Base-by-base conservation (phyloP, 2,113 vertebrate species). In the Hyperoodon ampullatus region DNA sequence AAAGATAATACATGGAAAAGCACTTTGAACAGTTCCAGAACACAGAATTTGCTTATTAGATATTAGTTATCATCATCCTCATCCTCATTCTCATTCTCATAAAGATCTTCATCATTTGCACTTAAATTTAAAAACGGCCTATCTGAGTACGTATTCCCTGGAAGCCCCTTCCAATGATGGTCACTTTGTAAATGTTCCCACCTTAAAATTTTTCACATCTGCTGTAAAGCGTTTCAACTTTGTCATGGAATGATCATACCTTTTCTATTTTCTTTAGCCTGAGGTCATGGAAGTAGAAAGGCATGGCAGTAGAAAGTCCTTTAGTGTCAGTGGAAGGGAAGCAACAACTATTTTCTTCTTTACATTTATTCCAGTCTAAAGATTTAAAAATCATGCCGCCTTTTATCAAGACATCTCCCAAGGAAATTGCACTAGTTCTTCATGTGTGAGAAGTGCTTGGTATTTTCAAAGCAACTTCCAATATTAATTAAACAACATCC, bases 391-490 rank as follows among this genome's bases (percentile, higher is more conserved):
- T 28, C 33, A 50, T 44, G 4, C 58, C 90, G 35, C 63, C 55
- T 78, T 78, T 85, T 30, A 53, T 83, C n/a, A 94, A 19, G n/a
- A 42, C 13, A 88, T 18, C 7, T 95, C 89, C 58, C 70, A 42
- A 95, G 42, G 50, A 77, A 72, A 61, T 78, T 95, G 7, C 70
- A 83, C 50, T 58, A 11, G 55, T 33, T 55, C 53, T 95, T 88
- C 58, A 19, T 19, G 53, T 92, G 74, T 88, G 26, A 82, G 33
- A 93, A 81, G 33, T 8, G 26, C 50, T 87, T 97, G 42, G 72
- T 42, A 80, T 90, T 90, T 95, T 94, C 77, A 96, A 78, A 89
- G 72, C 42, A 88, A 71, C 44, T 91, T 55, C 14, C 19, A 83
- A 72, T 66, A 87, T 58, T 92, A 85, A 72, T 89, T 88, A 72